Conservation (phyloP, 2,888 invertebrate genomes). For the Lomographa bimaculata region DNA sequence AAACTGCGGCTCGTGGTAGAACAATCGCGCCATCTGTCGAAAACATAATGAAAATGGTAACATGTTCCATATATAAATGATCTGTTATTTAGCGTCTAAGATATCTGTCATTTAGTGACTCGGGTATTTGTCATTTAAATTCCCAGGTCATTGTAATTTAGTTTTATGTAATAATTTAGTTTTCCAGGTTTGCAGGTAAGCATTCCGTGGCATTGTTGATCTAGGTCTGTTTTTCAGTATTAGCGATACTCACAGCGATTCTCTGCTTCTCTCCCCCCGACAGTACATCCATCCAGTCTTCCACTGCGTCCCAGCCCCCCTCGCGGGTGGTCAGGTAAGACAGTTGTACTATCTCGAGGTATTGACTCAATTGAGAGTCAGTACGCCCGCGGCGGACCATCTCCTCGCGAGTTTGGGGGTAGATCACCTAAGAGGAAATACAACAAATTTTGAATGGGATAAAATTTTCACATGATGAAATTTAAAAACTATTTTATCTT, state of each 20-base stretch:
- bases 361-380: slow-evolving; percentile 90
- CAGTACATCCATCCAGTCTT: slow-evolving; percentile 99
- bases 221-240: no score
- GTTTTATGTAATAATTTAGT: no score
- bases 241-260: slow-evolving; percentile 91
- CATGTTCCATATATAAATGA: no score
- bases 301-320: slow-evolving; percentile 94
- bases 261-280: slow-evolving; percentile 99
- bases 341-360: slow-evolving; percentile 92
- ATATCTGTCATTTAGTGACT: no score
- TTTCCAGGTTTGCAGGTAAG: no score
- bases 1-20: slow-evolving; percentile 99
- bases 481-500: no score
- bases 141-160: no score
- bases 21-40: slow-evolving; percentile 94
- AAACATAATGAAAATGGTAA: slow-evolving; percentile 11
- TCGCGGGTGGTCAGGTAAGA: slow-evolving; percentile 93
- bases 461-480: no score
- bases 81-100: no score
- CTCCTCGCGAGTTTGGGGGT: slow-evolving; percentile 95
- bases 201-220: no score
- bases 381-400: slow-evolving; percentile 90
- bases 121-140: no score
- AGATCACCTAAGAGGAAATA: slow-evolving; percentile 87
- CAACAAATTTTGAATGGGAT: no score